Conservation (phyloP, 2,888 invertebrate genomes). For the Lithodes maja region DNA sequence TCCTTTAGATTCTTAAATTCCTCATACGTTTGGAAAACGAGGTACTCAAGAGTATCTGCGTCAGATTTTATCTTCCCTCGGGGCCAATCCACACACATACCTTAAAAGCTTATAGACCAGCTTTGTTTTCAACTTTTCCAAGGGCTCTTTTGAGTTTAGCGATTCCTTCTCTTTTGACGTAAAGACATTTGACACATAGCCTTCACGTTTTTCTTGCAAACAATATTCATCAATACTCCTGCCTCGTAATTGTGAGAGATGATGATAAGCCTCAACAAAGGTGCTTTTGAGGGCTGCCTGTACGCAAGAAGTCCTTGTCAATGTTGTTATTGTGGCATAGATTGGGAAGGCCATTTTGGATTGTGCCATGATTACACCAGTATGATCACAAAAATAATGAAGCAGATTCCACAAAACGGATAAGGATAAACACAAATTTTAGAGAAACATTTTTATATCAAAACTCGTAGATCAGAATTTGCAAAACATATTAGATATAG, state of each 20-base stretch:
- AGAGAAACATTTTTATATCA: too few relatives aligned
- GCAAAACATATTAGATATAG: too few relatives aligned
- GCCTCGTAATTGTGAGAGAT: constrained; percentile 24
- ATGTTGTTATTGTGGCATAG: too few relatives aligned
- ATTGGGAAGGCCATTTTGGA: too few relatives aligned
- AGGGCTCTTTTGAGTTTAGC: not conserved
- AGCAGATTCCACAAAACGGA: too few relatives aligned
- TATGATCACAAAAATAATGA: too few relatives aligned
- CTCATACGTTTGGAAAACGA: not conserved
- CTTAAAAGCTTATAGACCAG: constrained; percentile 20
- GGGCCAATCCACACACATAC: constrained; percentile 26
- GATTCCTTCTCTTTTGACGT: not conserved
- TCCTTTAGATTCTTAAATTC: not conserved
- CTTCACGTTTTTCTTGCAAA: not conserved
- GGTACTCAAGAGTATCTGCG: constrained; percentile 18
- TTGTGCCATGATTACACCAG: too few relatives aligned
- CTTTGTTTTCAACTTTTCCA: not conserved
- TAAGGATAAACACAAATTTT: too few relatives aligned
- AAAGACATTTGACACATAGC: constrained; percentile 6
- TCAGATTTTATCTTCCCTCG: not conserved
- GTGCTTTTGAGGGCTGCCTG: too few relatives aligned
- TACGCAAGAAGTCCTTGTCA: too few relatives aligned
- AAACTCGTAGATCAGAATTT: too few relatives aligned
- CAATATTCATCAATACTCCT: constrained; percentile 19
- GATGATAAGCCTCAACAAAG: not conserved